Conservation (phyloP, 1,140 invertebrate genomes). For the Psilanteris sp. region DNA sequence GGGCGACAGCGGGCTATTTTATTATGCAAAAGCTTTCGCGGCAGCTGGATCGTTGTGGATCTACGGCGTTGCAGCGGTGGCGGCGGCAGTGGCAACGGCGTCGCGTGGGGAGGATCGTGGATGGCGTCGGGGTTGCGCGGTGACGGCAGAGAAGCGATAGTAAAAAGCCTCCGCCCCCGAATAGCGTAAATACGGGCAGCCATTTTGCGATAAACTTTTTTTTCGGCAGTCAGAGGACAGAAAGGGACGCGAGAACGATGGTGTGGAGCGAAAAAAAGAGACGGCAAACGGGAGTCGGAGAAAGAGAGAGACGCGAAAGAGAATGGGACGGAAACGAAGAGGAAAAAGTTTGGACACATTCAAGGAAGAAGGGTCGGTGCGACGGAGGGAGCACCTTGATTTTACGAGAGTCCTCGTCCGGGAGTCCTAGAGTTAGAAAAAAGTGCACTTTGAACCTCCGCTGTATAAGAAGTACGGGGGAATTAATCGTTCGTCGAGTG, state of each 20-base stretch:
- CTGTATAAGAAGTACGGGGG: constrained; percentile 34
- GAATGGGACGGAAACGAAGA: constrained; percentile 13
- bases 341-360: constrained; percentile 62
- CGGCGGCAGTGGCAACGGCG: constrained; percentile 62
- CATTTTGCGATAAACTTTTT: constrained; percentile 80
- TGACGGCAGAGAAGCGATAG: constrained; percentile 64
- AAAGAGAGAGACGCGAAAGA: constrained; percentile 1
- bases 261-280: constrained; percentile 2
- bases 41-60: constrained; percentile 76
- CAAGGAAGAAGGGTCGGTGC: constrained; percentile 47
- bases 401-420: constrained; percentile 39
- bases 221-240: constrained; percentile 57
- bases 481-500: constrained; percentile 54
- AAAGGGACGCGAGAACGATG: constrained; percentile 19
- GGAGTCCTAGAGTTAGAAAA: constrained; percentile 36
- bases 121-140: constrained; percentile 58
- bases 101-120: constrained; percentile 65
- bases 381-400: constrained; percentile 13
- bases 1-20: constrained; percentile 74
- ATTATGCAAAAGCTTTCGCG: constrained; percentile 80
- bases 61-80: constrained; percentile 70
- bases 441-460: constrained; percentile 52
- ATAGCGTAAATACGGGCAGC: constrained; percentile 80
- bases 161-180: constrained; percentile 78
- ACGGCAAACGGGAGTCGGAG: constrained; percentile 7